Percentiles rank a stretch among this genome's conserved stretches.
Conservation (phyloP, 2,797 vertebrate species). For the Lepidocolaptes lacrymiger region DNA sequence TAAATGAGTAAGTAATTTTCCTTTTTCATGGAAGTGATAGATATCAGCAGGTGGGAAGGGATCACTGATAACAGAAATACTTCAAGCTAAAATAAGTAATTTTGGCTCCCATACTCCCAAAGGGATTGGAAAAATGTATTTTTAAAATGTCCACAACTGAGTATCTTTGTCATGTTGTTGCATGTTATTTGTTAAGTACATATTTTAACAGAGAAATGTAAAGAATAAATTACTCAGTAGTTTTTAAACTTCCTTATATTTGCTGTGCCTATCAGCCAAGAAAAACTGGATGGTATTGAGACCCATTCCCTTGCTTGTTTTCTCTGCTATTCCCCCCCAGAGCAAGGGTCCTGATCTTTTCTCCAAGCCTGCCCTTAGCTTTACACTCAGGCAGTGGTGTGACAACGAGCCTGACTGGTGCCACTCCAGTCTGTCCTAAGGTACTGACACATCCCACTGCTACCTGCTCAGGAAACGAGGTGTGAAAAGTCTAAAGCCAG, state of each 20-base stretch:
- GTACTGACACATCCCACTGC: neutral
- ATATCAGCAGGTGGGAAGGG: neutral
- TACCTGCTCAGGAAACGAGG: neutral
- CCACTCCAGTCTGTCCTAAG: neutral
- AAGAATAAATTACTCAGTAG: neutral
- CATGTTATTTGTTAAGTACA: neutral
- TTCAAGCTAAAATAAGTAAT: neutral
- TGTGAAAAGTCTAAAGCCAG: neutral
- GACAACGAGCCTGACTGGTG: neutral
- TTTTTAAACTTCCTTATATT: neutral
- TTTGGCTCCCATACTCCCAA: neutral
- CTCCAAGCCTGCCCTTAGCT: neutral
- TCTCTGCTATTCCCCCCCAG: neutral
- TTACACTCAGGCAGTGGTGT: fast-evolving
- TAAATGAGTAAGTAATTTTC: neutral
- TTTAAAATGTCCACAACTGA: neutral
- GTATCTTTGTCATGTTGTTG: neutral
- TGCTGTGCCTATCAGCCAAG: neutral
- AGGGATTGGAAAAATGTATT: neutral
- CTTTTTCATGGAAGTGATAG: neutral
- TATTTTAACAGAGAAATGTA: neutral
- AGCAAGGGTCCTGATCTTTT: neutral
- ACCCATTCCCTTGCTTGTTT: neutral
- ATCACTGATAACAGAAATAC: neutral
- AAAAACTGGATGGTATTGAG: fast-evolving